Evolutionary conservation across 2,797 vertebrate species (phyloP), one percentile per base, ranked within the genome.

Genomic region (Ptychobarbus kaznakovi): DNA sequence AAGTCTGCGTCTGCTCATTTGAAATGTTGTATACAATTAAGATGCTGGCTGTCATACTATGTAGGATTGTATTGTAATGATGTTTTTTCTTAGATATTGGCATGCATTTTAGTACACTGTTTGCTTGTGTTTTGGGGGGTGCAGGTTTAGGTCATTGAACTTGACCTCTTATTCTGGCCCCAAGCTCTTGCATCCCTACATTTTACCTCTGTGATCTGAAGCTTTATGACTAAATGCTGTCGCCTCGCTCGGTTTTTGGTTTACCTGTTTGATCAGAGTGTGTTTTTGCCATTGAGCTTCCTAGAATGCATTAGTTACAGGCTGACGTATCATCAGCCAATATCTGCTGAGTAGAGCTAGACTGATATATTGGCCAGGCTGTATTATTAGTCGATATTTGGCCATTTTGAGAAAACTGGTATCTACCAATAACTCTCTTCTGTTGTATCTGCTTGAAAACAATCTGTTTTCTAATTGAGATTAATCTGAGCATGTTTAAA

Each of bases 121-220:
- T 28, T 25, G 20, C 32, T 56, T 12, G 65, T 63, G 42, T 65
- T 75, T 65, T 11, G 5, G 61, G 25, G 66, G 53, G 10, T 76
- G 12, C 75, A 61, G 76, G 13, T 25, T 42, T 78, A 38, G 49
- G 81, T 83, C 42, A 75, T 75, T 83, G 56, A 65, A 65, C 70
- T 82, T 82, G 68, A 81, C 53, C 80, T 82, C 38, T 11, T 32
- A 22, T 22, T 81, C 42, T 81, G 13, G 46, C 65, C 32, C 10
- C 32, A 12, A 81, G 32, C 51, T 20, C 16, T 61, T 58, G 40
- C 40, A 32, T 49, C 13, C 25, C 56, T 73, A 18, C 20, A 3
- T 63, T 63, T 73, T 42, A 46, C 40, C 25, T 46, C 40, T 38
- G 40, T 38, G 40, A 15, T 83, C 13, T 32, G 53, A 72, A 73